Evolutionary conservation across 2,888 invertebrate species (phyloP).

Genomic region (Minunthozetes semirufus): DNA sequence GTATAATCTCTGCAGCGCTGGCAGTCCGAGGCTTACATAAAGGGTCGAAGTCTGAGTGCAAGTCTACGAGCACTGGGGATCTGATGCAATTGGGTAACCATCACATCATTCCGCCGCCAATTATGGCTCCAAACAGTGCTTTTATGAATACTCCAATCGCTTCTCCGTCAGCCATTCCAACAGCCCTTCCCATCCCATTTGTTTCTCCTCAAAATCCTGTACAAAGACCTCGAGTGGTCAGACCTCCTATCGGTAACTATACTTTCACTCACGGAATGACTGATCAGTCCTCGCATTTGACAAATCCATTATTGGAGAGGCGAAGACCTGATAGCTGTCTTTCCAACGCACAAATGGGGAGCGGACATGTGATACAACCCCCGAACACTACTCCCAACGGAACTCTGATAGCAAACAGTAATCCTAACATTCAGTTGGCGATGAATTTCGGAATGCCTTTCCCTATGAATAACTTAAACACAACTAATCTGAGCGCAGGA

Average conservation of each 20-base stretch:
- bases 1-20: slow-evolving; percentile 29
- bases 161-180: slow-evolving; percentile 1
- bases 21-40: not conserved
- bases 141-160: not conserved
- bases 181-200: slow-evolving; percentile 12
- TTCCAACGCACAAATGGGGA: not conserved
- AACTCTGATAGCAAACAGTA: not conserved
- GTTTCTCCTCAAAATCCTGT: not conserved
- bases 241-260: not conserved
- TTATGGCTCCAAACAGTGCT: not conserved
- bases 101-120: not conserved
- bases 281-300: slow-evolving; percentile 38
- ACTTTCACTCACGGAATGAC: slow-evolving; percentile 43
- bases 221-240: not conserved
- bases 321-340: slow-evolving; percentile 35
- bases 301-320: slow-evolving; percentile 33
- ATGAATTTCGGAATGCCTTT: not conserved
- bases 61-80: slow-evolving; percentile 42
- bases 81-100: slow-evolving; percentile 27
- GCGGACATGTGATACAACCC: not conserved
- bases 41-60: slow-evolving; percentile 34
- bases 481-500: not conserved
- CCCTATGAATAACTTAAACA: too few species aligned
- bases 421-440: not conserved
- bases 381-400: slow-evolving; percentile 7